Evolutionary conservation across 2,797 vertebrate genomes (phyloP).

Genomic region (Agapornis canus): DNA sequence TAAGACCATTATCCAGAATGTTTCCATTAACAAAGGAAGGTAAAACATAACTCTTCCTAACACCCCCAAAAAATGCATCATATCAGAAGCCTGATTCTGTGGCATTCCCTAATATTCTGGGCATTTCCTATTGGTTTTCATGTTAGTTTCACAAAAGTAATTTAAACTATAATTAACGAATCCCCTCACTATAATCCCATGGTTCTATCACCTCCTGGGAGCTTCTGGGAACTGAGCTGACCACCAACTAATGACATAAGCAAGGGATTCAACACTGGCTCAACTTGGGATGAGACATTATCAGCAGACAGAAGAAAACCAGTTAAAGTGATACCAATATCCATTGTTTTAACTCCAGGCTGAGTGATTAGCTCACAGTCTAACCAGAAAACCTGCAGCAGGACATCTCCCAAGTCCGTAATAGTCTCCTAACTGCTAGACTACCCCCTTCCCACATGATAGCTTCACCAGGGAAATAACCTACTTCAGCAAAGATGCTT

Average conservation of each 20-base stretch:
- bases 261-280: not conserved
- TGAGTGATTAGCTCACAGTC: not conserved
- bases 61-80: not conserved
- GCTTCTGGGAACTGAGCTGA: not conserved
- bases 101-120: not conserved
- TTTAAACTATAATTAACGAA: not conserved
- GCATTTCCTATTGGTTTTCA: not conserved
- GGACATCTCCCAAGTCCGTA: rapidly evolving
- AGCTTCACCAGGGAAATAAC: not conserved
- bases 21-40: not conserved
- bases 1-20: not conserved
- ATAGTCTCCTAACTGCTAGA: not conserved
- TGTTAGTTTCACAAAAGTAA: not conserved
- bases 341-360: not conserved
- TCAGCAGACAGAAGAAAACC: not conserved
- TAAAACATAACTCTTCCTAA: not conserved
- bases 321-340: not conserved
- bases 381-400: not conserved
- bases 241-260: not conserved
- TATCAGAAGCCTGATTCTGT: not conserved
- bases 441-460: rapidly evolving
- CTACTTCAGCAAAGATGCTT: not conserved
- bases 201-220: not conserved
- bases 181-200: not conserved
- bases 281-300: not conserved